A percentile compares a stretch with the other conserved stretches of the same genome.
These are phyloP conservation scores for Megatriorchis doriae DNA, from an alignment of 2,113 vertebrate genomes.

Conservation along the genomic window DNA sequence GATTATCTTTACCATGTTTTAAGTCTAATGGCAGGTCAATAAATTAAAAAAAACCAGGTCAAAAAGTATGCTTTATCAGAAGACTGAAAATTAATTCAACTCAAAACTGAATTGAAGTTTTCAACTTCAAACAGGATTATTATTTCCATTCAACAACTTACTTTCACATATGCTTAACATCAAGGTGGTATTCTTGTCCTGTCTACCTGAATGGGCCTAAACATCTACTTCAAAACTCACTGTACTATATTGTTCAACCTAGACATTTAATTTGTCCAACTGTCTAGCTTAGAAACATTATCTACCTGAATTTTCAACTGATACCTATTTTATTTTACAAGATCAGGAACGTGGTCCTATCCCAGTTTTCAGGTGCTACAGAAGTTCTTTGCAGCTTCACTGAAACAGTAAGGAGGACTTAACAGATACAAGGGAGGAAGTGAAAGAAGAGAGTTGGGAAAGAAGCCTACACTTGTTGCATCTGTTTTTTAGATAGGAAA, in stretches of 20 bases:
- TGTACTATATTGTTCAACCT: not conserved
- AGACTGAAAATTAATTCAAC: not conserved
- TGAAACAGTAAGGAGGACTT: not conserved
- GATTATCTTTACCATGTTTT: not conserved
- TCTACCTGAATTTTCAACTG: not conserved
- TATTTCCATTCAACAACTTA: not conserved
- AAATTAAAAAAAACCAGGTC: not conserved
- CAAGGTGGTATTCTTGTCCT: not conserved
- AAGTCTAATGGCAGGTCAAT: not conserved
- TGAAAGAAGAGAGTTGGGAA: not conserved
- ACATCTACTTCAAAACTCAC: not conserved
- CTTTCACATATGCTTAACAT: not conserved
- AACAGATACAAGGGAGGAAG: not conserved
- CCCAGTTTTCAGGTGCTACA: not conserved
- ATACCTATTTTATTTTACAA: not conserved
- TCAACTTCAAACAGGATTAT: not conserved
- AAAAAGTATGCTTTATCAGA: not conserved
- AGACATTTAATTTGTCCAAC: not conserved
- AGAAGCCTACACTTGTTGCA: not conserved
- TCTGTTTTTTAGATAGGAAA: not conserved
- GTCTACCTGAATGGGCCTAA: accelerated
- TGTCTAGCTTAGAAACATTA: not conserved
- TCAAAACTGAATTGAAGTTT: not conserved
- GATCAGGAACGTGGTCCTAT: not conserved
- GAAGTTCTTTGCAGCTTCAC: not conserved